Evolutionary conservation across 2,888 invertebrate species (phyloP), one percentile per base, ranked within the genome.

Genomic region (Molorchus minor): DNA sequence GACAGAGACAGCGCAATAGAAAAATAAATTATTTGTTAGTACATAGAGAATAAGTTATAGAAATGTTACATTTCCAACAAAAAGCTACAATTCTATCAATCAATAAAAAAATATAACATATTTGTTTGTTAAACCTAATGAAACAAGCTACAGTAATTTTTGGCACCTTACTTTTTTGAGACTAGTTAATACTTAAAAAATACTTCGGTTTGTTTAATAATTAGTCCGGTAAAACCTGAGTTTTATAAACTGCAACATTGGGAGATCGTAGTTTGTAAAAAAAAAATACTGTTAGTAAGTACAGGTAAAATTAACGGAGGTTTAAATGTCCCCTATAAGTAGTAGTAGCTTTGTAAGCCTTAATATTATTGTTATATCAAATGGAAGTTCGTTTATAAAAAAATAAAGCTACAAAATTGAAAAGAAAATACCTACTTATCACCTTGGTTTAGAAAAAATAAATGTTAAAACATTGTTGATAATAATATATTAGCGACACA

Each of bases 1-100:
- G 38, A 35, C 36, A 36, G 16, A 38, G n/a, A 40, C 30, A 40
- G 40, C 20, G 38, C 30, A 40, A 29, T 25, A 44, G 21, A 54
- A 41, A 44, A 44, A 54, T 35, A 44, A 44, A 20, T 33, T 36
- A 44, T 7, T n/a, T 29, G 45, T 44, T 45, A 54, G 43, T 53
- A 33, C 30, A 36, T 35, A 55, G n/a, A 44, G 33, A 19, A 30
- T 44, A 55, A 56, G 47, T 29, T 41, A 40, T 41, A 30, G 29
- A 52, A 41, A 30, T 52, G 30, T 55, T 64, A 67, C 64, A 60
- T 65, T 67, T 64, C 65, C 68, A 68, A 66, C 66, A 63, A 68
- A 63, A 68, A 65, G 57, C 61, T 55, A 54, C 47, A 44, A 33
- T 36, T 21, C 10, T 16, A 30, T 46, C 33, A 20, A 19, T 15